Evolutionary conservation across 2,888 invertebrate genomes (phyloP), one percentile per base, ranked within the genome.

Genomic region (Acleris emargana): DNA sequence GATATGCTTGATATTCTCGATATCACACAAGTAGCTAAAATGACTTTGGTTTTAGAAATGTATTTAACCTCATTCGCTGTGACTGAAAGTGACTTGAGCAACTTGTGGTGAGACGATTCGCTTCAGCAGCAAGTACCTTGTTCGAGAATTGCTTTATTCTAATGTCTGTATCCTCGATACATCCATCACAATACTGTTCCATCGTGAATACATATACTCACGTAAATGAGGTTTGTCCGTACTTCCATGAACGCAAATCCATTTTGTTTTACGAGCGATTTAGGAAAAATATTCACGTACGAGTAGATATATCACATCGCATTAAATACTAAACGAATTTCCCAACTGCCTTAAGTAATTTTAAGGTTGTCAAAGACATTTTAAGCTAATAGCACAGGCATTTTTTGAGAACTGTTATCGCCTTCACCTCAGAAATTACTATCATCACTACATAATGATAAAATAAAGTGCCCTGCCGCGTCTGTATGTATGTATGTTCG

Each of bases 1-100:
- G 91, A 91, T 92, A 92, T 92, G 90, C 80, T 91, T 91, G 91
- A 91, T 92, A 91, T 91, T 91, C 86, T 91, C 87, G 86, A 80
- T 73, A 77, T 74, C 68, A 71, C 68, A 73, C 78, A 77, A 79
- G 75, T 81, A 77, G 81, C 81, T 82, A 77, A 80, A 82, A 76
- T 72, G 64, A 58, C 62, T 57, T 66, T 43, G 60, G 59, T 45
- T 57, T 45, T 38, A 43, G 54, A 22, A 43, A 45, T 47, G 50
- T 47, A 18, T 54, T 66, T 18, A 64, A 60, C 32, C 59, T 54
- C 60, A 43, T 49, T 59, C 43, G 58, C 47, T 62, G 59, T 59
- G 42, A 49, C 64, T 60, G 59, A 60, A 61, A 57, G 61, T 66
- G 52, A 66, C 66, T 66, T 57, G 66, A 66, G 66, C 66, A 66